These are phyloP conservation scores for Calycopis cecrops DNA, from an alignment of 1,140 invertebrate species.

Conservation along the genomic window DNA sequence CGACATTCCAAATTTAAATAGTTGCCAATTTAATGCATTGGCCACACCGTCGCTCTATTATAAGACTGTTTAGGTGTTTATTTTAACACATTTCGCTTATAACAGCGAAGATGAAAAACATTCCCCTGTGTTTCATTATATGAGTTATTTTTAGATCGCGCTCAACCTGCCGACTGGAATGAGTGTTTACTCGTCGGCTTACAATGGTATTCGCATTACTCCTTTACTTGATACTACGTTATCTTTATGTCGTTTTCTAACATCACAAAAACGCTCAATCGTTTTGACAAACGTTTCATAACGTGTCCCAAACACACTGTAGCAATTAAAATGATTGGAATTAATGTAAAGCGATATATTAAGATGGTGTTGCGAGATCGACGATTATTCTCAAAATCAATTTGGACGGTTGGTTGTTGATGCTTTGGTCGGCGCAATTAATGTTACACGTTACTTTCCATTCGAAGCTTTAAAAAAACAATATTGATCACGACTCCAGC, in stretches of 20 bases:
- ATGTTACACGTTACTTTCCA: conserved; percentile 59
- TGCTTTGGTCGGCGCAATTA: conserved; percentile 48
- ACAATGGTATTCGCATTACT: conserved; percentile 64
- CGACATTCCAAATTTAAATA: conserved; percentile 55
- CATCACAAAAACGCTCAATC: not conserved
- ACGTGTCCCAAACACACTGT: conserved; percentile 15
- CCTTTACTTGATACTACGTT: conserved; percentile 30
- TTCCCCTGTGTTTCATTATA: conserved; percentile 72
- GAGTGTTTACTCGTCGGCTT: conserved; percentile 64
- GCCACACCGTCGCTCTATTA: conserved; percentile 69
- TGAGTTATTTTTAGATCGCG: conserved; percentile 68
- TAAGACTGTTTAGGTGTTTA: conserved; percentile 61
- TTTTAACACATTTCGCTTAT: conserved; percentile 74
- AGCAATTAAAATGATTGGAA: conserved; percentile 51
- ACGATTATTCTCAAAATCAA: conserved; percentile 62
- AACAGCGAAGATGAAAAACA: conserved; percentile 70
- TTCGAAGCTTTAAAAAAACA: conserved; percentile 48
- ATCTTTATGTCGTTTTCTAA: conserved; percentile 16
- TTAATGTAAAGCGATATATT: conserved; percentile 57
- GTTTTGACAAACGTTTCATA: not conserved
- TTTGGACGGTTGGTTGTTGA: conserved; percentile 52
- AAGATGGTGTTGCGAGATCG: conserved; percentile 49
- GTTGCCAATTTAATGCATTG: conserved; percentile 65
- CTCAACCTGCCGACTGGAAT: conserved; percentile 64
- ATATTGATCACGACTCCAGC: conserved; percentile 61